Evolutionary conservation across 1,140 invertebrate genomes (phyloP).

Genomic region (Medauroidea extradentata): DNA sequence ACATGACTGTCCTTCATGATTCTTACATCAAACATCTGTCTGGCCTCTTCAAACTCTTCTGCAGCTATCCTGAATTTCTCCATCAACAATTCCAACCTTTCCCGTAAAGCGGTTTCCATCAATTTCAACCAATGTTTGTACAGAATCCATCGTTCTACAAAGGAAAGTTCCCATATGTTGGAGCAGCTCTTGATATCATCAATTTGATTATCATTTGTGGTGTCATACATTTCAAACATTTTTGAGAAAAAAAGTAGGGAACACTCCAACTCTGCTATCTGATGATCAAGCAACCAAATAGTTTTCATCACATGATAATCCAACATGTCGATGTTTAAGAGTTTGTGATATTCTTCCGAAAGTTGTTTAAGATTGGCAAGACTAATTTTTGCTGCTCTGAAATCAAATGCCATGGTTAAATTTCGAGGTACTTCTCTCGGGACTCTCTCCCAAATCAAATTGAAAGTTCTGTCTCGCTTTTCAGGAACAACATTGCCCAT

Average conservation of each 20-base stretch:
- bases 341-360: too few species aligned
- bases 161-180: not conserved
- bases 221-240: too few species aligned
- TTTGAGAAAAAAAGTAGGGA: too few species aligned
- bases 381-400: too few species aligned
- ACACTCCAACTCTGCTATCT: too few species aligned
- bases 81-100: constrained; percentile 7
- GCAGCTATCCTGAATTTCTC: constrained; percentile 5
- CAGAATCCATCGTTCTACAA: constrained; percentile 14
- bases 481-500: too few species aligned
- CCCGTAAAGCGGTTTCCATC: constrained; percentile 4
- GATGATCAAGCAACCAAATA: too few species aligned
- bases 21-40: constrained; percentile 32
- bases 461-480: not conserved
- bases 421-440: too few species aligned
- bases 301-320: too few species aligned
- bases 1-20: constrained; percentile 37
- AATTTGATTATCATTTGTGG: not conserved
- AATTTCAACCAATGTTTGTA: constrained; percentile 20
- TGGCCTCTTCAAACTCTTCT: constrained; percentile 36
- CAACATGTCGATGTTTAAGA: too few species aligned
- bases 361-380: too few species aligned
- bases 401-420: too few species aligned
- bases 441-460: not conserved
- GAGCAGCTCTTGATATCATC: not conserved